These are phyloP conservation scores for Actinemys pallida DNA, from an alignment of 2,113 vertebrate species.

Conservation along the genomic window DNA sequence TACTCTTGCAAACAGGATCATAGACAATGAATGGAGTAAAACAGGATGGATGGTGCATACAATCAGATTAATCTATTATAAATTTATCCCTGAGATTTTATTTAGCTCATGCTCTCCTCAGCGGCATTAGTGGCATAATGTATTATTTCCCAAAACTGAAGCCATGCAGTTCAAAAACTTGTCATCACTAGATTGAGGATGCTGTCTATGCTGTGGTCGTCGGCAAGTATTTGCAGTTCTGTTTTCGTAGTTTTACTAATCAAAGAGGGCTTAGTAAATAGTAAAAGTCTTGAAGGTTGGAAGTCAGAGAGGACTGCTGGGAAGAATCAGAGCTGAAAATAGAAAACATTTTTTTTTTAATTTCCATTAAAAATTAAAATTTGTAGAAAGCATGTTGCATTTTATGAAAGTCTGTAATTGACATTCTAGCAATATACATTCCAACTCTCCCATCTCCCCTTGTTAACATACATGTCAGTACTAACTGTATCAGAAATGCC, in stretches of 20 bases:
- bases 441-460: neutral
- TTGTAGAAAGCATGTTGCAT: neutral
- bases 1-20: neutral
- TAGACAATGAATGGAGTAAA: neutral
- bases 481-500: neutral
- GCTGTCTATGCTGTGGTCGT: neutral
- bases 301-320: neutral
- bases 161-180: neutral
- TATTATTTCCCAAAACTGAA: conserved; percentile 22
- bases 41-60: neutral
- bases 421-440: neutral
- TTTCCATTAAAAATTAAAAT: fast-evolving
- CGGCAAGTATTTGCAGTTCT: neutral
- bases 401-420: neutral
- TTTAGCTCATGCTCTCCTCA: neutral
- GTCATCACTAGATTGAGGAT: neutral
- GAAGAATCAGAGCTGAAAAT: neutral
- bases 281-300: neutral
- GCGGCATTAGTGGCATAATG: neutral
- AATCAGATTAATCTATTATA: neutral
- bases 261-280: neutral
- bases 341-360: neutral
- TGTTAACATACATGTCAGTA: fast-evolving
- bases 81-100: conserved; percentile 3
- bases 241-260: conserved; percentile 4